phyloP scores from a whole-genome alignment of 2,888 invertebrate genomes.

The Pammene aurita region DNA sequence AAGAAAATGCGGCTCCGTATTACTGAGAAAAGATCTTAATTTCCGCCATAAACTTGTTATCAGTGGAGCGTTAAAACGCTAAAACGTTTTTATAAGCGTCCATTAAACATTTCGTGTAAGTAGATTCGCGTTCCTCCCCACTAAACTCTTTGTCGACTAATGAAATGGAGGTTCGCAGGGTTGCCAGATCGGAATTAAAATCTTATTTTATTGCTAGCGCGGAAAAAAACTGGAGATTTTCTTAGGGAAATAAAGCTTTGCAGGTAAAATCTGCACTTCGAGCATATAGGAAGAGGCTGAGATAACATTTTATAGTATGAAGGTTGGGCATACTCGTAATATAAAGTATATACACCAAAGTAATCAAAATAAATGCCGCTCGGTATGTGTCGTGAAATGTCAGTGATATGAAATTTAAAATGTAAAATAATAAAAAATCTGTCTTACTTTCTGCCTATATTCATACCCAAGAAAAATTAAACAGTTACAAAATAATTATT shows the following conservation, averaged over 20 bases:
- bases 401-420: too few relatives aligned
- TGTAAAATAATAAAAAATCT: too few relatives aligned
- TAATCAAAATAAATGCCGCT: too few relatives aligned
- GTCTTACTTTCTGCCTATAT: too few relatives aligned
- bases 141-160: conserved; percentile 57
- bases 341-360: too few relatives aligned
- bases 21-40: conserved; percentile 1
- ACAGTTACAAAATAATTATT: too few relatives aligned
- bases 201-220: conserved; percentile 24
- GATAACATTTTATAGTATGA: too few relatives aligned
- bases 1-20: neutral
- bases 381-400: too few relatives aligned
- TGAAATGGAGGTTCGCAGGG: conserved; percentile 57
- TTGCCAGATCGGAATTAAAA: conserved; percentile 27
- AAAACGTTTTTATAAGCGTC: conserved; percentile 27
- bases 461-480: too few relatives aligned
- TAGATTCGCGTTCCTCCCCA: conserved; percentile 43
- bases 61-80: conserved; percentile 12
- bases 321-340: too few relatives aligned
- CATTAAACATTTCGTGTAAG: conserved; percentile 50
- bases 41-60: conserved; percentile 22
- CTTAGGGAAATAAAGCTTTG: neutral
- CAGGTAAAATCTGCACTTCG: neutral
- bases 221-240: neutral
- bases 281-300: neutral